Conservation (phyloP, 2,888 invertebrate genomes). For the Sthenelais limicola region DNA sequence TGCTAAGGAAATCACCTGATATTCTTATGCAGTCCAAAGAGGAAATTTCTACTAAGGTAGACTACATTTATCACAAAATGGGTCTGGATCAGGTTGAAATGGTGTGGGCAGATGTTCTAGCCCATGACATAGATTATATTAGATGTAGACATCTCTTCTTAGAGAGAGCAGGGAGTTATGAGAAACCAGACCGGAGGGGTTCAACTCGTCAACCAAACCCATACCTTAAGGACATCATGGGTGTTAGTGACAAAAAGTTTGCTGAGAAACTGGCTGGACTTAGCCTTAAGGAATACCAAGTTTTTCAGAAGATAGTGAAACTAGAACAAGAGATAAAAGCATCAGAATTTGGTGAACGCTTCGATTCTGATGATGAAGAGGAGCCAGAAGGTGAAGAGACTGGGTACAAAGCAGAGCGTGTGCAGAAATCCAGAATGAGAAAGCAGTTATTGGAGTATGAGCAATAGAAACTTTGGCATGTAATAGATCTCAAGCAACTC, state of each 20-base stretch:
- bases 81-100: constrained; percentile 12
- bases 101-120: constrained; percentile 19
- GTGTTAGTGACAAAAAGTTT: neutral
- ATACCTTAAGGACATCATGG: constrained; percentile 3
- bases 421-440: neutral
- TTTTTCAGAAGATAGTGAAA: neutral
- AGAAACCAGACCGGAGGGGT: constrained; percentile 6
- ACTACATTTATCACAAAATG: constrained; percentile 17
- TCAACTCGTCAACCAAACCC: constrained; percentile 6
- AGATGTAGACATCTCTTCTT: neutral
- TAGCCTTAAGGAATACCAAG: neutral
- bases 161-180: neutral
- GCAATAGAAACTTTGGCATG: too few relatives aligned
- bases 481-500: too few relatives aligned
- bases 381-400: neutral
- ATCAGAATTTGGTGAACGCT: neutral
- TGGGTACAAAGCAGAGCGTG: neutral
- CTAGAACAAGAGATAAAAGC: neutral
- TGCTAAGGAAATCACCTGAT: neutral
- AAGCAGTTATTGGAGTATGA: constrained; percentile 13
- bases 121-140: constrained; percentile 2
- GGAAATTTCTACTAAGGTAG: neutral
- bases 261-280: neutral
- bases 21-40: neutral
- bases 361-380: neutral